phyloP scores from a whole-genome alignment of 1,140 invertebrate genomes.

The Neodiprion fabricii region DNA sequence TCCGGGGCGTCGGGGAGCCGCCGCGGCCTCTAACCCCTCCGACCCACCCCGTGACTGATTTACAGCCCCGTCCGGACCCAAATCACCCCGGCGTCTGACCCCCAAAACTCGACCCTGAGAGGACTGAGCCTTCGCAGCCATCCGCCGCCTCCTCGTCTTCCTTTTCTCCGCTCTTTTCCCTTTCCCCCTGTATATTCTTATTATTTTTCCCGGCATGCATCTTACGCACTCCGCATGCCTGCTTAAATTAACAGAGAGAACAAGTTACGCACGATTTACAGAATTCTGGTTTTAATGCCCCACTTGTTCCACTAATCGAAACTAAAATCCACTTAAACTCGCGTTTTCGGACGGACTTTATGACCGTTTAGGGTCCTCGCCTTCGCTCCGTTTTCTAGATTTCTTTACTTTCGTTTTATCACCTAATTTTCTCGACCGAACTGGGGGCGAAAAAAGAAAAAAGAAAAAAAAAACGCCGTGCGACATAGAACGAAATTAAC shows the following conservation, averaged over 20 bases:
- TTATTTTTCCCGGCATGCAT: background rate
- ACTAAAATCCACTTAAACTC: background rate
- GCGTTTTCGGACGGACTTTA: too few species aligned
- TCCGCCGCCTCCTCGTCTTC: background rate
- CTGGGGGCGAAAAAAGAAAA: too few species aligned
- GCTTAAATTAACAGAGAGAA: background rate
- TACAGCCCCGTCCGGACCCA: background rate
- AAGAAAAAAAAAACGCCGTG: too few species aligned
- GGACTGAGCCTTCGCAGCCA: too few species aligned
- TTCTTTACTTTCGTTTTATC: too few species aligned
- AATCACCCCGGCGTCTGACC: background rate
- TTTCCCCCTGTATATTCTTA: background rate
- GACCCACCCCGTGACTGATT: background rate
- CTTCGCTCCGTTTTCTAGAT: too few species aligned
- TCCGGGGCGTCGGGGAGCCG: background rate
- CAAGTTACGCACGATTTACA: background rate
- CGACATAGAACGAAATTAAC: too few species aligned
- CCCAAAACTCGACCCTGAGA: too few species aligned
- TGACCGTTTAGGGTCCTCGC: too few species aligned
- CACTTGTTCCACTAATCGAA: slow-evolving; percentile 2
- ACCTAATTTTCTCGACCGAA: too few species aligned
- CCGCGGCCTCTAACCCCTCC: background rate
- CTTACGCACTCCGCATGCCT: background rate
- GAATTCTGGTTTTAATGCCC: background rate
- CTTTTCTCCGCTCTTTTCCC: background rate